Percentiles rank a stretch among this genome's conserved stretches.
These are phyloP conservation scores for Drosophila lutescens DNA, from an alignment of 2,888 invertebrate genomes.

Conservation along the genomic window DNA sequence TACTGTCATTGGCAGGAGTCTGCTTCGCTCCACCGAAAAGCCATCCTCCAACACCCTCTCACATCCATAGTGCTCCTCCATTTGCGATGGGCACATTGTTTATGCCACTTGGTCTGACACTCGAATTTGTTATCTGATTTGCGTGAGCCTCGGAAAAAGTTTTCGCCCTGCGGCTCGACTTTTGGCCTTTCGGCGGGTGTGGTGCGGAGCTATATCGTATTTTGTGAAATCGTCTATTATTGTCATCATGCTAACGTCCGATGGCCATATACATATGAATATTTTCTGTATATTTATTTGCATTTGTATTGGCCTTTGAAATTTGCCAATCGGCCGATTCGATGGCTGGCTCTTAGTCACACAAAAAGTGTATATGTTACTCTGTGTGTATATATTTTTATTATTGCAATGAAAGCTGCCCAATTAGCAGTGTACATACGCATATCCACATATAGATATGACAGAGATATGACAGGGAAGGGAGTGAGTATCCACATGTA, in stretches of 20 bases:
- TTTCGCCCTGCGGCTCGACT: conserved; percentile 33
- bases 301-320: conserved; percentile 64
- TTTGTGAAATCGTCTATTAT: conserved; percentile 79
- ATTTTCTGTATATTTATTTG: conserved; percentile 45
- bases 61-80: conserved; percentile 11
- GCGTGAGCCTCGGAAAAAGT: conserved; percentile 53
- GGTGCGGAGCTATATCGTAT: conserved; percentile 52
- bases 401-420: conserved; percentile 74
- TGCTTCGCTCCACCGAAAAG: not conserved
- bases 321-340: conserved; percentile 62
- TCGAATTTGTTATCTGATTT: conserved; percentile 76
- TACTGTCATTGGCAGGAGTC: conserved; percentile 49
- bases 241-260: conserved; percentile 78
- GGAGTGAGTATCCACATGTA: conserved; percentile 27
- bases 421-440: conserved; percentile 64
- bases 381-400: conserved; percentile 49
- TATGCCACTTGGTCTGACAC: conserved; percentile 73
- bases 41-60: conserved; percentile 1
- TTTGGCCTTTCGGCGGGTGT: conserved; percentile 12
- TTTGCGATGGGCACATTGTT: conserved; percentile 58
- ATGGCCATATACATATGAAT: conserved; percentile 48
- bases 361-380: conserved; percentile 27
- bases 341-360: conserved; percentile 68
- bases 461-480: conserved; percentile 24
- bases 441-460: conserved; percentile 10